These are phyloP conservation scores for Kryptopterus vitreolus DNA, from an alignment of 2,797 vertebrate species.

Conservation along the genomic window DNA sequence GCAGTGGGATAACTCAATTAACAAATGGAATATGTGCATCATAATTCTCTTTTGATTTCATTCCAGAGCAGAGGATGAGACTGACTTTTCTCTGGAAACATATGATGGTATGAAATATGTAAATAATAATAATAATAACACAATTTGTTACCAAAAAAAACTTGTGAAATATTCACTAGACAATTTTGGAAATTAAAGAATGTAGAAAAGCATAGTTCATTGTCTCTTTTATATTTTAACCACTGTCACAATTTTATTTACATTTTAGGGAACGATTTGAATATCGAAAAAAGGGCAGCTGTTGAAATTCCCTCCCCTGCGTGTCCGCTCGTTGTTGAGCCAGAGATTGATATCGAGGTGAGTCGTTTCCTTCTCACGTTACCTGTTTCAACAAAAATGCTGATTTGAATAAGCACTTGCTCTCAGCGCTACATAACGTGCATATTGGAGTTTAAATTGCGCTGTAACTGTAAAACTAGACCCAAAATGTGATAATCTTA, in stretches of 20 bases:
- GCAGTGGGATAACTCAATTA: neutral
- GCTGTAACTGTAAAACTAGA: too few species aligned
- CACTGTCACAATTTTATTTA: constrained; percentile 40
- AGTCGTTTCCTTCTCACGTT: constrained; percentile 42
- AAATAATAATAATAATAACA: neutral
- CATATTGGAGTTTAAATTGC: neutral
- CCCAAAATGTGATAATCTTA: too few species aligned
- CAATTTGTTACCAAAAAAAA: neutral
- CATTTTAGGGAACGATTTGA: constrained; percentile 56
- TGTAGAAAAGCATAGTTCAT: neutral
- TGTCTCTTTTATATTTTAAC: neutral
- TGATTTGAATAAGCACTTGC: constrained; percentile 1
- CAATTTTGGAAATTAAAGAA: neutral
- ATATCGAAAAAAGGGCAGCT: constrained; percentile 6
- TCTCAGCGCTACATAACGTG: neutral
- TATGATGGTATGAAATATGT: constrained; percentile 63
- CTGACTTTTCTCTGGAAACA: constrained; percentile 60
- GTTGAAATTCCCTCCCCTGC: constrained; percentile 37
- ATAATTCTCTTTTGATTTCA: constrained; percentile 35
- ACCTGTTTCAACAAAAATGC: neutral
- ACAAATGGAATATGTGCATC: neutral
- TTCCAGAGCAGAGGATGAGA: constrained; percentile 64
- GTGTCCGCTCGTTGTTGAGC: constrained; percentile 60
- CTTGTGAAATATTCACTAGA: neutral
- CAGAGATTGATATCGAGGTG: constrained; percentile 75